These are phyloP conservation scores for Phenganax subtilis DNA, from an alignment of 92 coral and sea anemone genomes.

Conservation along the genomic window DNA sequence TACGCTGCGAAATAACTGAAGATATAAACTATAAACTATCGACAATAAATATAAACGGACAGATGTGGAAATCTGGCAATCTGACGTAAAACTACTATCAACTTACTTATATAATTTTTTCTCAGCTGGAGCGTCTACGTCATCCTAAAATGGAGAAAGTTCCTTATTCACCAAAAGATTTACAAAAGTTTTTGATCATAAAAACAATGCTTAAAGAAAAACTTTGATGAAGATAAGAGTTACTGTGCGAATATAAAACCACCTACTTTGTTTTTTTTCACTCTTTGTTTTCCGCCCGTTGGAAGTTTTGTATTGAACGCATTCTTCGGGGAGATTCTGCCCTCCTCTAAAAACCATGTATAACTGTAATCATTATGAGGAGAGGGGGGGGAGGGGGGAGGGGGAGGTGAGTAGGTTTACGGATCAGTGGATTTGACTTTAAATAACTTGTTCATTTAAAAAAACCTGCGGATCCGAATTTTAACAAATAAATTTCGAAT, in stretches of 20 bases:
- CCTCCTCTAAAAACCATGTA: conserved; percentile 21
- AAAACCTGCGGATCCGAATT: too few relatives aligned
- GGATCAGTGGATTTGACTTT: not conserved
- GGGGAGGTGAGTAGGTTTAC: not conserved
- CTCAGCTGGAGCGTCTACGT: conserved; percentile 15
- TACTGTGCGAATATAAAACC: not conserved
- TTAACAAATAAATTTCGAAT: too few relatives aligned
- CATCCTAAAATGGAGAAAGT: conserved; percentile 1
- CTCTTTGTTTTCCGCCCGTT: conserved; percentile 28
- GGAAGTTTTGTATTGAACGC: conserved; percentile 14
- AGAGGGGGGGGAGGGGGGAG: too few relatives aligned
- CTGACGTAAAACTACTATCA: too few relatives aligned
- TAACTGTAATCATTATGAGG: too few relatives aligned
- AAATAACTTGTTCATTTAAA: too few relatives aligned
- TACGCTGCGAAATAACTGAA: not conserved
- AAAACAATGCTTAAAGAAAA: not conserved
- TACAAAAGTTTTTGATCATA: too few relatives aligned
- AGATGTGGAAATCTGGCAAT: too few relatives aligned
- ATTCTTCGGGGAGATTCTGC: conserved; percentile 38
- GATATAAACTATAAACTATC: not conserved
- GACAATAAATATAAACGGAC: too few relatives aligned
- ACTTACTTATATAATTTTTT: conserved; percentile 33
- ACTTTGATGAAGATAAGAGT: not conserved
- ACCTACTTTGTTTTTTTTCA: conserved; percentile 11
- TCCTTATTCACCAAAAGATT: not conserved